Base-by-base conservation (phyloP, 2,113 vertebrate genomes). In the Sinocyclocheilus anophthalmus region DNA sequence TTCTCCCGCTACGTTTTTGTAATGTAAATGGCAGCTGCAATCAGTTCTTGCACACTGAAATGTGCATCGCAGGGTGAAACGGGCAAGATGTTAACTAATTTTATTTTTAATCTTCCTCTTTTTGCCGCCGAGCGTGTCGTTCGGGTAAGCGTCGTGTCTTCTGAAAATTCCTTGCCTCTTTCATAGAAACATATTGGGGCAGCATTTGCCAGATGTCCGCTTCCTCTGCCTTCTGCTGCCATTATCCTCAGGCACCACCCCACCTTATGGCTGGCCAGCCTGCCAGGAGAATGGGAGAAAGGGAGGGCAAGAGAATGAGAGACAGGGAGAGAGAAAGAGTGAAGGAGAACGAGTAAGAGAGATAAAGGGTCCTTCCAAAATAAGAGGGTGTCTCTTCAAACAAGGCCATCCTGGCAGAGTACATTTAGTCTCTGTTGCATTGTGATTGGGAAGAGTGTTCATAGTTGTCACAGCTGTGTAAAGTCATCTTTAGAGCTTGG, bases 111-210 rank as follows among this genome's bases (percentile, higher is more conserved):
- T 97, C 96, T 96, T 96, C 93, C 86, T 89, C 86, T 93, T 93
- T 96, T 96, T 93, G 93, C 96, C 94, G 94, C 95, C 90, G 96
- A 97, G 96, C 95, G 95, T 96, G 96, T 96, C 95, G 94, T 96
- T 95, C 95, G 94, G 95, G 88, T 89, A 85, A 86, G 95, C 96
- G 93, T 94, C 90, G 93, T 94, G 94, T 97, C 97, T 97, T 96
- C 96, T 95, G 96, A 97, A 97, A 96, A 97, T 96, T 98, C 97
- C 96, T 98, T 95, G 96, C 96, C 95, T 98, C 97, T 97, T 97
- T 97, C 95, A 96, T 96, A 96, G 96, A 97, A 99, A 96, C 98
- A 99, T 99, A 99, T 98, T 99, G 98, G 98, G 96, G 95, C 97
- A 97, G 96, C 96, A 96, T 96, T 95, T 93, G 97, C 97, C 98